Percentiles rank a stretch among this genome's conserved stretches.
phyloP scores from a whole-genome alignment of 2,113 vertebrate species.

The Mormyrus lacerda region DNA sequence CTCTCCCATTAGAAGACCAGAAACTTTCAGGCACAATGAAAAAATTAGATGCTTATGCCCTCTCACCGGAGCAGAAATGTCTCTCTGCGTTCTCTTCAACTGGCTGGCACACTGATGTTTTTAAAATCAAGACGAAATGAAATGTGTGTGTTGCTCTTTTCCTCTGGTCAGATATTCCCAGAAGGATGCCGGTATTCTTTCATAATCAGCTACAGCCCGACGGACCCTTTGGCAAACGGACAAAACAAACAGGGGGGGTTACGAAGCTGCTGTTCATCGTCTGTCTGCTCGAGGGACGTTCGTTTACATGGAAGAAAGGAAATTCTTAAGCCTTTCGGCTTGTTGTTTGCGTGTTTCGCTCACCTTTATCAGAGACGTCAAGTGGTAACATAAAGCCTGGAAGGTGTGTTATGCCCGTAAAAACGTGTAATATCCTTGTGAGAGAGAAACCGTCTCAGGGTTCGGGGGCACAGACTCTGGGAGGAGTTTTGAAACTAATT shows the following conservation, averaged over 20 bases:
- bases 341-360: neutral
- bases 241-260: neutral
- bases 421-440: neutral
- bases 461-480: neutral
- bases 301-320: no score
- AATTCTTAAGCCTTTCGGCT: neutral
- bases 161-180: conserved; percentile 4
- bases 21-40: neutral
- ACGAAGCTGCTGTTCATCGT: neutral
- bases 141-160: neutral
- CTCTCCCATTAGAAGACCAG: neutral
- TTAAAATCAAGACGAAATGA: neutral
- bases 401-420: neutral
- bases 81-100: neutral
- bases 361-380: neutral
- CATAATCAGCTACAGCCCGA: neutral
- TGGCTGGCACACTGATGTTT: neutral
- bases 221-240: conserved; percentile 1
- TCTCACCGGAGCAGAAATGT: neutral
- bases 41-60: neutral
- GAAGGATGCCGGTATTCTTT: neutral
- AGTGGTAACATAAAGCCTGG: neutral
- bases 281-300: neutral
- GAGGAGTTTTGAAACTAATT: neutral
- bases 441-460: neutral